Evolutionary conservation across 2,888 invertebrate genomes (phyloP).

Genomic region (Physocephala rufipes): DNA sequence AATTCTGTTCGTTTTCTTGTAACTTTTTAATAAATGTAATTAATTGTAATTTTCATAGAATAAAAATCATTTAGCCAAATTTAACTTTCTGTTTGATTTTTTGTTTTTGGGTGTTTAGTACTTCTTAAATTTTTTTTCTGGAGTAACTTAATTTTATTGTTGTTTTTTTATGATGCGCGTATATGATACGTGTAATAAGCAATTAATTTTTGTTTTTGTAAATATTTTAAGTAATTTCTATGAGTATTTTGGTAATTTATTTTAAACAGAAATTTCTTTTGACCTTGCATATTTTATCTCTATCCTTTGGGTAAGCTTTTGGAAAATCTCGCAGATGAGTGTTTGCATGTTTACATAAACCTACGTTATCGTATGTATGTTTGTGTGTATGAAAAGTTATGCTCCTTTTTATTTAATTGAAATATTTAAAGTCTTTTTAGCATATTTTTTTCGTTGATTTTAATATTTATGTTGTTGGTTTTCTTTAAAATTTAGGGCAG

Average conservation of each 20-base stretch:
- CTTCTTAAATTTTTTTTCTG: background rate
- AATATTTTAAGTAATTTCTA: too few species aligned
- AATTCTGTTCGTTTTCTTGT: background rate
- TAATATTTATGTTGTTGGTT: slow-evolving; percentile 1
- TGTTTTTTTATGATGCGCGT: too few species aligned
- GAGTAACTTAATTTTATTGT: background rate
- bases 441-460: background rate
- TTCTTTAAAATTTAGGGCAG: background rate
- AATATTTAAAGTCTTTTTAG: too few species aligned
- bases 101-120: background rate
- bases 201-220: background rate
- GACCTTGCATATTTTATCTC: too few species aligned
- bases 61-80: background rate
- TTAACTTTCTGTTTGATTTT: too few species aligned
- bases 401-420: background rate
- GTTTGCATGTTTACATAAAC: background rate
- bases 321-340: background rate
- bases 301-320: too few species aligned
- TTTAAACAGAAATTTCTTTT: too few species aligned
- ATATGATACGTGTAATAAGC: too few species aligned
- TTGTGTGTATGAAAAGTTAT: slow-evolving; percentile 4
- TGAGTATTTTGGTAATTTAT: background rate
- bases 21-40: background rate
- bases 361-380: background rate
- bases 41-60: background rate